A percentile compares a stretch with the other conserved stretches of the same genome.
Evolutionary conservation across 2,888 invertebrate genomes (phyloP).

Genomic region (Troides aeacus): DNA sequence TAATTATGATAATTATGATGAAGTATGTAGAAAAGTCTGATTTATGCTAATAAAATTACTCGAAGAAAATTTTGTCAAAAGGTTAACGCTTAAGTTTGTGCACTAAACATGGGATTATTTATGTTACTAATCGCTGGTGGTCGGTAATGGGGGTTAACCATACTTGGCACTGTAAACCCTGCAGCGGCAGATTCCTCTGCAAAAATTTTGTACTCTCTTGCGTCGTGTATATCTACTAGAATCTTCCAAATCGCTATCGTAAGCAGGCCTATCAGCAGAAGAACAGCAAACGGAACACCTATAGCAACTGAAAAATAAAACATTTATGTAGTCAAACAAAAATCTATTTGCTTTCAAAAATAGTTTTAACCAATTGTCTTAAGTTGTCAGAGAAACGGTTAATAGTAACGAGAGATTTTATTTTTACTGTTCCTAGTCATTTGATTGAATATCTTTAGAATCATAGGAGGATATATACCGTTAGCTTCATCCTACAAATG

Average conservation of each 20-base stretch:
- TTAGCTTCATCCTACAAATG: no score
- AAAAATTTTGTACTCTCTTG: conserved; percentile 59
- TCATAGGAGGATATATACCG: no score
- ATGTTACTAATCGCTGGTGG: conserved; percentile 44
- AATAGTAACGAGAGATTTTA: no score
- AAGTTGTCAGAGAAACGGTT: no score
- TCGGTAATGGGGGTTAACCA: conserved; percentile 50
- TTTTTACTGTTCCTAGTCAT: no score
- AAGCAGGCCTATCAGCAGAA: conserved; percentile 59
- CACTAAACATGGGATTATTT: conserved; percentile 44
- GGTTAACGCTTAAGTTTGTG: background rate
- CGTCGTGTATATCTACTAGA: conserved; percentile 55
- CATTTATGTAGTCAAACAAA: background rate
- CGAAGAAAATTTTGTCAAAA: background rate
- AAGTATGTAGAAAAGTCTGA: no score
- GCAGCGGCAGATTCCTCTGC: conserved; percentile 43
- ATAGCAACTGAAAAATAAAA: conserved; percentile 50
- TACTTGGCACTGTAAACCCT: conserved; percentile 45
- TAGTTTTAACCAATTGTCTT: no score
- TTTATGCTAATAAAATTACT: background rate
- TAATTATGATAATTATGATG: no score
- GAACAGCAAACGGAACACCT: conserved; percentile 50
- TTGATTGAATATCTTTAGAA: no score
- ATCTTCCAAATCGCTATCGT: conserved; percentile 62
- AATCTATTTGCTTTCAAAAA: background rate